A percentile compares a stretch with the other conserved stretches of the same genome.
Evolutionary conservation across 2,888 invertebrate species (phyloP).

Genomic region (Graphium colonna): DNA sequence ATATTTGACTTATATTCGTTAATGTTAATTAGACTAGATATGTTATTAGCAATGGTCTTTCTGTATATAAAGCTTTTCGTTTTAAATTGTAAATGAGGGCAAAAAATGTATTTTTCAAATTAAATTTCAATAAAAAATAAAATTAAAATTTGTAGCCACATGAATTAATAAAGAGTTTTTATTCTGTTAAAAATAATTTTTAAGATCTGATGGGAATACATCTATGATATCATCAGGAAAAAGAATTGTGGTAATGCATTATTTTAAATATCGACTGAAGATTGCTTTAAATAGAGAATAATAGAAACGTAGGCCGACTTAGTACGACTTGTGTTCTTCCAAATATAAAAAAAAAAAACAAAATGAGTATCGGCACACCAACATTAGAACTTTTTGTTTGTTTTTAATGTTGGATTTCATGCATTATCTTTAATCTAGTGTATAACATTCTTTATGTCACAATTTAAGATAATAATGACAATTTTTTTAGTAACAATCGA

Average conservation of each 20-base stretch:
- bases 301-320: not conserved
- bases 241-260: not conserved
- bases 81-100: not conserved
- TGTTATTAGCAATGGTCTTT: constrained; percentile 14
- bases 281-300: constrained; percentile 18
- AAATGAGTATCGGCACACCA: no score
- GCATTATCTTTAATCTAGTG: no score
- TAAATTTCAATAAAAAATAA: not conserved
- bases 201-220: constrained; percentile 4
- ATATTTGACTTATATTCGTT: constrained; percentile 16
- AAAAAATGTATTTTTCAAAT: not conserved
- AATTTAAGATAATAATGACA: no score
- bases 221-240: not conserved
- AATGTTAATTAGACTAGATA: constrained; percentile 11
- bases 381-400: no score
- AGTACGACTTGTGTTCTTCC: not conserved
- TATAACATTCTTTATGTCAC: no score
- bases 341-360: not conserved
- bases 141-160: not conserved
- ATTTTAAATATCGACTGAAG: constrained; percentile 15
- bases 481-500: not conserved
- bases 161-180: not conserved
- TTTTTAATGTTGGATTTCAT: no score
- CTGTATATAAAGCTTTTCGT: constrained; percentile 18
- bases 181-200: not conserved